These are phyloP conservation scores for Danio rerio DNA, from an alignment of 2,113 vertebrate species.

Conservation along the genomic window DNA sequence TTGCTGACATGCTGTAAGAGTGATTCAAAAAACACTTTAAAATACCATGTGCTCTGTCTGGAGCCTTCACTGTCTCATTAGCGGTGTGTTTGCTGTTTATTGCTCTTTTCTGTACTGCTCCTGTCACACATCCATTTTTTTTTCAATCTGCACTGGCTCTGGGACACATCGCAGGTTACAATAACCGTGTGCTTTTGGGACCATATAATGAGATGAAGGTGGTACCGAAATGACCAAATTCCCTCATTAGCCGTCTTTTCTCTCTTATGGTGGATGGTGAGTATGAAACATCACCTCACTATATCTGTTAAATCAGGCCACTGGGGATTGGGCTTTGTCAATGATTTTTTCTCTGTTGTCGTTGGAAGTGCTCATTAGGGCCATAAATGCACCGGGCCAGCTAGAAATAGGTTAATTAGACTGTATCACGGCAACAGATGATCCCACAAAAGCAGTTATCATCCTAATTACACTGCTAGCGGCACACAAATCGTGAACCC, in stretches of 20 bases:
- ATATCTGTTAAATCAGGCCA: slow-evolving; percentile 61
- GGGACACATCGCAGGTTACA: slow-evolving; percentile 44
- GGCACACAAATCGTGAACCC: slow-evolving; percentile 63
- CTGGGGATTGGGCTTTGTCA: slow-evolving; percentile 55
- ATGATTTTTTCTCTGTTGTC: slow-evolving; percentile 65
- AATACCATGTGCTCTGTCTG: not conserved
- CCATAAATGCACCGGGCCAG: slow-evolving; percentile 68
- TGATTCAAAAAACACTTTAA: not conserved
- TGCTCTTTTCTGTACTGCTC: slow-evolving; percentile 32
- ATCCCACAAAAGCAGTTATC: slow-evolving; percentile 70
- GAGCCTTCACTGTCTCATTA: slow-evolving; percentile 4
- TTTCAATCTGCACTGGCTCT: not conserved
- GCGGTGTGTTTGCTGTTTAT: not conserved
- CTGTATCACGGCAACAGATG: slow-evolving; percentile 72
- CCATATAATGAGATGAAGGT: slow-evolving; percentile 45
- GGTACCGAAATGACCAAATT: slow-evolving; percentile 47
- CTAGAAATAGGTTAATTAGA: slow-evolving; percentile 78
- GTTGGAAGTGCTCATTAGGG: slow-evolving; percentile 66
- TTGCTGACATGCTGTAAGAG: not conserved
- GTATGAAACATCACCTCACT: slow-evolving; percentile 53
- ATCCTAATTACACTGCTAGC: slow-evolving; percentile 71
- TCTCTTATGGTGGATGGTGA: slow-evolving; percentile 29
- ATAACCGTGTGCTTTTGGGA: slow-evolving; percentile 49
- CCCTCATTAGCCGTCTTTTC: slow-evolving; percentile 45
- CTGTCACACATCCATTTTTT: slow-evolving; percentile 29